Base-by-base conservation (phyloP, 2,888 invertebrate genomes). In the Pecten maximus region DNA sequence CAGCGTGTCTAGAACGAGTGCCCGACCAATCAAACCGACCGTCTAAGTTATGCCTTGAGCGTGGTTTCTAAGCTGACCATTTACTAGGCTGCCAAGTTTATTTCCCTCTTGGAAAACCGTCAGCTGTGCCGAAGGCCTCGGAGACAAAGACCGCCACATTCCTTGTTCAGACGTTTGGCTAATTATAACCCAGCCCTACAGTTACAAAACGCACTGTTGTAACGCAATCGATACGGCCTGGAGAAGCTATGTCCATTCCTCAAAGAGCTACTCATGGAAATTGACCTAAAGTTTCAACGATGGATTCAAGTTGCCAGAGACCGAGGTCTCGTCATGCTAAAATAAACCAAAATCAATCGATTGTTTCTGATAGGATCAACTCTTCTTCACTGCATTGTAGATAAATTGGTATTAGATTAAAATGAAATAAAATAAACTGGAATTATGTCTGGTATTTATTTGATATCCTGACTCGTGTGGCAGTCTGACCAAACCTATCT, bases 51-150 rank as follows among this genome's bases (percentile, higher is more conserved):
- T 74, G 19, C 74, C 28, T 74, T 35, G 74, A 35, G 28, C 74
- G 35, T 74, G 19, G 19, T 60, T 23, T 23, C 60, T 19, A n/a
- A 60, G 74, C 74, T 74, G 74, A 74, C 74, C 74, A 74, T 28
- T 74, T 74, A 23, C 74, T 19, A 23, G 74, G 35, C 74, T 74
- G 74, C 74, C 74, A 74, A 74, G 74, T 74, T 23, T 74, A 74
- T 74, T 74, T 74, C 74, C 74, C 28, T 1, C 74, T 74, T 35
- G 28, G 74, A 74, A 74, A 74, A 74, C 74, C 16, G 74, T 28
- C 74, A 74, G 74, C 74, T 74, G 74, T 74, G 74, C 74, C 74
- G 35, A 74, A 74, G 74, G 28, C 35, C 74, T 74, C 35, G 74
- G 74, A 74, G 74, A 74, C 74, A 74, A 74, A 28, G 74, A 28